These are phyloP conservation scores for Anisognathus igniventris DNA, from an alignment of 2,797 vertebrate genomes.

Conservation along the genomic window DNA sequence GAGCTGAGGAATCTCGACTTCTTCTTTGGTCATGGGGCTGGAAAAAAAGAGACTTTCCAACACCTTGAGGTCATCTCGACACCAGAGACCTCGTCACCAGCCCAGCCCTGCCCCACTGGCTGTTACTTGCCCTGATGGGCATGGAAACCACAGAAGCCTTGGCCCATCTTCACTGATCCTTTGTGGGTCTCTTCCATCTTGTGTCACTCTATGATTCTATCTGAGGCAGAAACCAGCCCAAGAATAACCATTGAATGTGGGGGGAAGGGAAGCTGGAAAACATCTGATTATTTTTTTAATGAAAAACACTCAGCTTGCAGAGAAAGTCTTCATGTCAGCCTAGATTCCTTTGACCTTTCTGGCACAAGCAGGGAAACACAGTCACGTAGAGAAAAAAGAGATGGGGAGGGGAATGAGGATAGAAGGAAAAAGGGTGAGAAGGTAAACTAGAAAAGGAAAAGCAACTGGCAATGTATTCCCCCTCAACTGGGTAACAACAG, in stretches of 20 bases:
- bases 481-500: not conserved
- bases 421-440: not conserved
- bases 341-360: not conserved
- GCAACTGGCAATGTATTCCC: not conserved
- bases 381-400: not conserved
- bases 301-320: not conserved
- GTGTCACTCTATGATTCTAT: accelerated
- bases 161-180: accelerated
- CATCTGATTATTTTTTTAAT: not conserved
- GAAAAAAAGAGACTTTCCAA: too few relatives aligned
- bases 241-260: not conserved
- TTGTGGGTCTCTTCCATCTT: not conserved
- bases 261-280: not conserved
- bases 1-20: too few relatives aligned
- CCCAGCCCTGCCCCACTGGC: not conserved
- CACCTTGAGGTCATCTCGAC: too few relatives aligned
- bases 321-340: not conserved
- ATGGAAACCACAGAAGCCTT: not conserved
- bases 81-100: not conserved
- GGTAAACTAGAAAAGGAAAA: not conserved
- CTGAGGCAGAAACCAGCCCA: not conserved
- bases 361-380: not conserved
- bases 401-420: accelerated
- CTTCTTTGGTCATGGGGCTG: too few relatives aligned
- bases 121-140: not conserved